A percentile compares a stretch with the other conserved stretches of the same genome.
Conservation (phyloP, 2,888 invertebrate genomes). For the Piscicola geometra region DNA sequence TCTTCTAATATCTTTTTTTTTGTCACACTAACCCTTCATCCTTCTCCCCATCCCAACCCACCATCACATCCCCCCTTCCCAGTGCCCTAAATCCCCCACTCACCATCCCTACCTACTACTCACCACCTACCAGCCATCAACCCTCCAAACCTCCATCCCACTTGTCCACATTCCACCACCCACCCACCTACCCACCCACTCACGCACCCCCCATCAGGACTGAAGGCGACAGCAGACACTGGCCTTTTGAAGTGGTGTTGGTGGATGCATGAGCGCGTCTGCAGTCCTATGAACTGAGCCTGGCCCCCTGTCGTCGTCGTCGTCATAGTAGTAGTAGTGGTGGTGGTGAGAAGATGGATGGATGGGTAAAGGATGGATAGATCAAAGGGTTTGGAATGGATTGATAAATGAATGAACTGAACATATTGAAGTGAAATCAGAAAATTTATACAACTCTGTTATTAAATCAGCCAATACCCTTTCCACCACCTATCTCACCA, state of each 20-base stretch:
- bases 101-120: neutral
- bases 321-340: neutral
- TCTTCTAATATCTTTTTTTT: too few species aligned
- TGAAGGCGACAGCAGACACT: conserved; percentile 76
- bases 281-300: conserved; percentile 67
- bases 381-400: too few species aligned
- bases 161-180: neutral
- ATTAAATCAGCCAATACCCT: neutral
- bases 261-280: conserved; percentile 77
- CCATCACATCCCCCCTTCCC: neutral
- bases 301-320: conserved; percentile 54
- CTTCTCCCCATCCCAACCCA: neutral
- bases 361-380: neutral
- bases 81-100: neutral
- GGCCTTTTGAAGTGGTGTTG: conserved; percentile 74
- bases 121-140: neutral
- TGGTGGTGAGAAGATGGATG: too few species aligned
- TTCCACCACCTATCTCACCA: neutral
- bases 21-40: too few species aligned
- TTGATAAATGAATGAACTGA: too few species aligned
- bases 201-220: conserved; percentile 79
- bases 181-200: too few species aligned
- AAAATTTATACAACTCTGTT: too few species aligned
- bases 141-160: neutral
- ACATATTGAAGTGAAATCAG: too few species aligned